phyloP scores from a whole-genome alignment of 37 sponge, comb jelly and placozoan genomes.

The Cladorhizidae sp. region DNA sequence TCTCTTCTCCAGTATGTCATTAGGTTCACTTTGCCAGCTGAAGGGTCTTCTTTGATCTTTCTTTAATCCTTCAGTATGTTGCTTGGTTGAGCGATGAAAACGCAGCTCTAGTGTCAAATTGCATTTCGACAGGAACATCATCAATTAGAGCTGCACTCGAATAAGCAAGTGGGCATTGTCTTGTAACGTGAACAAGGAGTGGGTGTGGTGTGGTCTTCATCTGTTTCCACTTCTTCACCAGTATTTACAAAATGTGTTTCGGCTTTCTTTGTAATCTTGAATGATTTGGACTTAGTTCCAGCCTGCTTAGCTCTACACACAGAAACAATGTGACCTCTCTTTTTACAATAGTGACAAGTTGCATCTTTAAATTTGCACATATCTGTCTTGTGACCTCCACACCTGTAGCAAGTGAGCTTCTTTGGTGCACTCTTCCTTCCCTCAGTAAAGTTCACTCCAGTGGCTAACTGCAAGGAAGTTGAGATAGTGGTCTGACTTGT shows the following conservation, averaged over 20 bases:
- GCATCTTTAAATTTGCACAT: constrained; percentile 25
- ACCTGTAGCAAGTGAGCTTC: constrained; percentile 17
- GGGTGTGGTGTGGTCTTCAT: neutral
- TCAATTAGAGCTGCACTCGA: constrained; percentile 1
- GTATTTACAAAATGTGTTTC: neutral
- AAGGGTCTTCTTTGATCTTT: constrained; percentile 4
- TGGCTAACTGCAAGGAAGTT: no score
- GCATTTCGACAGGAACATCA: constrained; percentile 28
- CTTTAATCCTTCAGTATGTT: neutral
- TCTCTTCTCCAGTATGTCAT: constrained; percentile 40
- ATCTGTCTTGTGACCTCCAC: constrained; percentile 14
- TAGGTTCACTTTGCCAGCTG: constrained; percentile 3
- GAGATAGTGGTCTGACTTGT: no score
- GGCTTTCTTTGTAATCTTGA: neutral
- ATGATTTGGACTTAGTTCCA: neutral
- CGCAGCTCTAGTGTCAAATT: constrained; percentile 56
- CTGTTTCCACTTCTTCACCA: constrained; percentile 9
- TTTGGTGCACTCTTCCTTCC: neutral
- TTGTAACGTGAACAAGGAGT: constrained; percentile 6
- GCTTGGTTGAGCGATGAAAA: constrained; percentile 22
- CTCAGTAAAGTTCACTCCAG: neutral
- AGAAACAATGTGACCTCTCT: constrained; percentile 41
- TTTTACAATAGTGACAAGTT: constrained; percentile 17
- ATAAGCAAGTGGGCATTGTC: neutral
- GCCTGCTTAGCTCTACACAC: constrained; percentile 14